Conservation (phyloP, 2,797 vertebrate genomes). For the Masticophis lateralis region DNA sequence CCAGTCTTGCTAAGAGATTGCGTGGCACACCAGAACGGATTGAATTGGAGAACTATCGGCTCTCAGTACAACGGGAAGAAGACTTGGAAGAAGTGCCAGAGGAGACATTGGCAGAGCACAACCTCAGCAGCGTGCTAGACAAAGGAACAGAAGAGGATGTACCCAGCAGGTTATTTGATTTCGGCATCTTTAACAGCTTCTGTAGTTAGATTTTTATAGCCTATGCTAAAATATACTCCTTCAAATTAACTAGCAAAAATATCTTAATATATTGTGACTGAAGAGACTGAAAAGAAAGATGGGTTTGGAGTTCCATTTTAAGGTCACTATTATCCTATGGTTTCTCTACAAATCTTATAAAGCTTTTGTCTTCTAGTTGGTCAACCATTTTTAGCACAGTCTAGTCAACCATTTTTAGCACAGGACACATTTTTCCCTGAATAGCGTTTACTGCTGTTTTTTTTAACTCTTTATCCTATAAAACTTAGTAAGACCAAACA, state of each 20-base stretch:
- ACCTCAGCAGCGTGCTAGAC: conserved; percentile 93
- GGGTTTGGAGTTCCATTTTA: neutral
- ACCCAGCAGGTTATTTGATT: conserved; percentile 83
- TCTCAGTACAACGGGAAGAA: conserved; percentile 86
- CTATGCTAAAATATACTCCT: neutral
- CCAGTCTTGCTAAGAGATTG: conserved; percentile 85
- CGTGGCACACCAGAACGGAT: conserved; percentile 93
- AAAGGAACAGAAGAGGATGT: conserved; percentile 82
- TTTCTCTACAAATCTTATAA: neutral
- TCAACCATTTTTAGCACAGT: neutral
- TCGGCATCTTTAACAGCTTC: neutral
- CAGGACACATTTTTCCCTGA: neutral
- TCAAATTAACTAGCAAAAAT: neutral
- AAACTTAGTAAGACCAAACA: neutral
- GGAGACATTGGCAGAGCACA: conserved; percentile 94
- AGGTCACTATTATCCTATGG: neutral
- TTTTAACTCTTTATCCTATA: neutral
- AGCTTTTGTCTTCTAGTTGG: neutral
- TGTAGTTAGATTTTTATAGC: neutral
- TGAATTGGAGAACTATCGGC: conserved; percentile 94
- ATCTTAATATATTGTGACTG: neutral
- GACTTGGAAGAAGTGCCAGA: conserved; percentile 92
- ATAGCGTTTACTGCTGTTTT: neutral
- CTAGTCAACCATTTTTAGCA: neutral
- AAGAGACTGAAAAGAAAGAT: neutral